Conservation (phyloP, 2,888 invertebrate genomes). For the Cloeon dipterum region DNA sequence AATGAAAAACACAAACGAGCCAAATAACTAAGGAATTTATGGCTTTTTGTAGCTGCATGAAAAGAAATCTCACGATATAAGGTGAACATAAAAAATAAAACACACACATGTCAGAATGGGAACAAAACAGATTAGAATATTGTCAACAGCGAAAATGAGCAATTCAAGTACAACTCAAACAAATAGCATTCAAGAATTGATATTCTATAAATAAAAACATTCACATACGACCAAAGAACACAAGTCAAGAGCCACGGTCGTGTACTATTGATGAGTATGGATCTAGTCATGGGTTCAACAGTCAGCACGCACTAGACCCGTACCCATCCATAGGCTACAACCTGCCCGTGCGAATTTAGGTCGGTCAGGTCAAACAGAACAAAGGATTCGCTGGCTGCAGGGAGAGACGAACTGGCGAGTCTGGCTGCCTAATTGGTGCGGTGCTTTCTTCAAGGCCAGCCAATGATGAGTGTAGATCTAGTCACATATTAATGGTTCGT, state of each 20-base stretch:
- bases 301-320: slow-evolving; percentile 32
- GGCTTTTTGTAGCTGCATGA: background rate
- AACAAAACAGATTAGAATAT: too few species aligned
- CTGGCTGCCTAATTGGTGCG: background rate
- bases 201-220: too few species aligned
- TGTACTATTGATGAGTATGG: slow-evolving; percentile 67
- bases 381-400: background rate
- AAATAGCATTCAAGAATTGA: too few species aligned
- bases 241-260: slow-evolving; percentile 24
- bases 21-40: too few species aligned
- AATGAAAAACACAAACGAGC: slow-evolving; percentile 10
- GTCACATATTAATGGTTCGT: slow-evolving; percentile 36
- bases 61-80: background rate
- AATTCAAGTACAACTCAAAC: too few species aligned
- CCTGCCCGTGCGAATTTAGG: background rate
- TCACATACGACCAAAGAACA: too few species aligned
- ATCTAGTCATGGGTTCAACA: slow-evolving; percentile 48
- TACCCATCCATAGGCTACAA: slow-evolving; percentile 34
- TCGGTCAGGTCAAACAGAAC: background rate
- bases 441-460: slow-evolving; percentile 10
- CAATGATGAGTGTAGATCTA: slow-evolving; percentile 78
- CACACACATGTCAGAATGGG: too few species aligned
- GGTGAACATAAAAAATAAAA: too few species aligned
- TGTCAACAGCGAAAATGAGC: too few species aligned
- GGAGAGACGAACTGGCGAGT: background rate